These are phyloP conservation scores for Neopelma chrysocephalum DNA, from an alignment of 2,797 vertebrate species.

Conservation along the genomic window DNA sequence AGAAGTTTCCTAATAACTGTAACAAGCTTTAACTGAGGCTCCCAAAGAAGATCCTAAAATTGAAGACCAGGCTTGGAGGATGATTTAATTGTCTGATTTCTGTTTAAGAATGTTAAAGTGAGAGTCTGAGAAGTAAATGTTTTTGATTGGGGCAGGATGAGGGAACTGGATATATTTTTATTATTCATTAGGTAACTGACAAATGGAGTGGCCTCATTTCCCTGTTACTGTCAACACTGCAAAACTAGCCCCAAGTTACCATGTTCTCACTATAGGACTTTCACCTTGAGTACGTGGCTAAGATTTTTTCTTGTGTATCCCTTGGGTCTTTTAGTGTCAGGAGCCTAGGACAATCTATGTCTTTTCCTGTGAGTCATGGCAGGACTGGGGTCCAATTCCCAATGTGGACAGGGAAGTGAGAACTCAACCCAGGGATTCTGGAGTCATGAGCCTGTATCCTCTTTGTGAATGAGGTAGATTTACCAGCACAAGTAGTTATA, in stretches of 20 bases:
- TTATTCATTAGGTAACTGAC: not conserved
- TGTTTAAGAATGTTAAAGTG: not conserved
- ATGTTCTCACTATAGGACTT: not conserved
- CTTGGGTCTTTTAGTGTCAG: not conserved
- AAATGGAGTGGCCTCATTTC: not conserved
- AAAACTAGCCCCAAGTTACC: not conserved
- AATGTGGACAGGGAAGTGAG: not conserved
- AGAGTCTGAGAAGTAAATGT: not conserved
- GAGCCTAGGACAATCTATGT: not conserved
- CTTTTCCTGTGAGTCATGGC: not conserved
- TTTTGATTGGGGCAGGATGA: not conserved
- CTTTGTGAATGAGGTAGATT: not conserved
- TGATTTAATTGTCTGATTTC: not conserved
- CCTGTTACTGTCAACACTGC: not conserved
- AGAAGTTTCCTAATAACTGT: not conserved
- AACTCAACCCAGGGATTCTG: not conserved
- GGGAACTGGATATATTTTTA: not conserved
- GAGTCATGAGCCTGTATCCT: not conserved
- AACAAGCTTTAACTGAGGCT: not conserved
- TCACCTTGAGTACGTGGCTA: not conserved
- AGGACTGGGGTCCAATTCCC: not conserved
- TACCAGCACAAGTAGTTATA: not conserved
- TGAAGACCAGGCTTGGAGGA: not conserved
- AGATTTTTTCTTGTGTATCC: not conserved
- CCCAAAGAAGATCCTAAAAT: not conserved